These are phyloP conservation scores for Echiichthys vipera DNA, from an alignment of 2,797 vertebrate species.

Conservation along the genomic window DNA sequence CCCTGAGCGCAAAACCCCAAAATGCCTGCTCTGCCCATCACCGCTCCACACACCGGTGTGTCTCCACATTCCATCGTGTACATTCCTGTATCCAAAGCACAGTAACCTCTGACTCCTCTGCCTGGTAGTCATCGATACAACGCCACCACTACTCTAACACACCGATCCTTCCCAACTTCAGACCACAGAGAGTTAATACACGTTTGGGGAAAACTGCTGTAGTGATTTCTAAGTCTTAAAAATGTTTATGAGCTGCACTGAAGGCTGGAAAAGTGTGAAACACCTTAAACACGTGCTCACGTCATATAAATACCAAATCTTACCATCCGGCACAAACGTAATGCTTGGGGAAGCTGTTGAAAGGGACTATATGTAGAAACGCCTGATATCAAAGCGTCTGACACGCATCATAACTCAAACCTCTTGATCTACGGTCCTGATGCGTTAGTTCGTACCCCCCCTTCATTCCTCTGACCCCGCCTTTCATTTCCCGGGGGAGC, in stretches of 20 bases:
- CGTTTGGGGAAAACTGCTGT: not conserved
- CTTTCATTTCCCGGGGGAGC: constrained; percentile 25
- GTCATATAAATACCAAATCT: not conserved
- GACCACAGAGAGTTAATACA: not conserved
- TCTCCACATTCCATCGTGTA: constrained; percentile 44
- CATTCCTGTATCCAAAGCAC: constrained; percentile 52
- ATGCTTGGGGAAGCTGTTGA: not conserved
- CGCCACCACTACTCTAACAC: constrained; percentile 1
- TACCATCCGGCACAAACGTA: not conserved
- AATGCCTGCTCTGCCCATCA: constrained; percentile 19
- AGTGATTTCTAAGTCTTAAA: constrained; percentile 18
- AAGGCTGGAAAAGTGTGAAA: not conserved
- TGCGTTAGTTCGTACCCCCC: not conserved
- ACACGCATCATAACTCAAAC: not conserved
- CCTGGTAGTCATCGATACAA: constrained; percentile 35
- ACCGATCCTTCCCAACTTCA: not conserved
- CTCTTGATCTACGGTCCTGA: not conserved
- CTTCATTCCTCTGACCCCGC: constrained; percentile 5
- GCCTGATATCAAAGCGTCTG: not conserved
- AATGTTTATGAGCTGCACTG: constrained; percentile 11
- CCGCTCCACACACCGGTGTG: constrained; percentile 14
- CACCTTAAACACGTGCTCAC: not conserved
- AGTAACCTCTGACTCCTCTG: constrained; percentile 42
- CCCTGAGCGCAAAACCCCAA: constrained; percentile 45
- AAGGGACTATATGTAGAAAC: not conserved